Evolutionary conservation across 2,888 invertebrate species (phyloP), one percentile per base, ranked within the genome.

Genomic region (Cosmia trapezina): DNA sequence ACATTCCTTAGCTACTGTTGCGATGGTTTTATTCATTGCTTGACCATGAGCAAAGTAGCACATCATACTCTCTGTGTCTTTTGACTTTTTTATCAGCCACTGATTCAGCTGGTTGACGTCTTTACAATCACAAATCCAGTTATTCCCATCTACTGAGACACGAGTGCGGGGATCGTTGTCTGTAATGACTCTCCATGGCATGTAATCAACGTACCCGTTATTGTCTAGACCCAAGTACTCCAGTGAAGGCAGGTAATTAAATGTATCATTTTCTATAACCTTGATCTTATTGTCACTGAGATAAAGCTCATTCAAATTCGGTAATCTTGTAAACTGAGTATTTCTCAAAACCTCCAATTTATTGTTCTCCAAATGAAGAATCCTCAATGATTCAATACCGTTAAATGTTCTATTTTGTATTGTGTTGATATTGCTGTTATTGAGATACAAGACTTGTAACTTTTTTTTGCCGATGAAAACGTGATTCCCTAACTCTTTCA

Each of bases 381-480:
- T 97, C 91, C 97, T 97, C 86, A 98, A 95, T 71, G 97, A 97
- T 86, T 97, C 97, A 73, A 98, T 97, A 66, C 98, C 98, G 96
- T 98, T 98, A 94, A 98, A 98, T 81, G 98, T 98, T 90, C 98
- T 97, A 95, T 98, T 98, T 95, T 97, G 97, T 91, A 98, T 97
- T 84, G 97, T 97, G 83, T 97, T 96, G 84, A 98, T 97, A 89
- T 97, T 97, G 93, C 98, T 98, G 93, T 97, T 97, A 95, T 98
- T 98, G 84, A 98, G 96, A 94, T 97, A 98, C 84, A 98, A 96
- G 86, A 97, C 97, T 94, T 98, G 97, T 83, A 98, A 95, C 92
- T 98, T 97, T 93, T 98, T 98, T 95, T 98, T 98, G 79, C 98
- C 98, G 91, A 98, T 98, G 94, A 98, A 98, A 91, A 98, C 98